Evolutionary conservation across 2,888 invertebrate species (phyloP).

Genomic region (Eubasilissa splendida): DNA sequence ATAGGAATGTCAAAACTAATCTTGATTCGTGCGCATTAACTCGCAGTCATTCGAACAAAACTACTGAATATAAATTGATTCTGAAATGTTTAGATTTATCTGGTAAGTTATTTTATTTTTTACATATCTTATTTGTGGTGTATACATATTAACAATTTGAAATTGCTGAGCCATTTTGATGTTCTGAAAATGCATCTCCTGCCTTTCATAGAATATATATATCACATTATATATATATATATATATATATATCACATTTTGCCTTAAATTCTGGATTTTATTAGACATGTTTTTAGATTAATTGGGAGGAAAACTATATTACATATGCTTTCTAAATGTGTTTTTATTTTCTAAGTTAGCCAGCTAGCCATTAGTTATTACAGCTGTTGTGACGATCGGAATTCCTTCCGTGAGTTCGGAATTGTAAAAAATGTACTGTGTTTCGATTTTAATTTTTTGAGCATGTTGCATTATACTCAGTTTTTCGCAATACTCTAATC

Average conservation of each 20-base stretch:
- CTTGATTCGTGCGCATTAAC: slow-evolving; percentile 19
- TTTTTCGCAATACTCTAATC: too few species aligned
- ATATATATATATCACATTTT: background rate
- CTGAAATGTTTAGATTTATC: background rate
- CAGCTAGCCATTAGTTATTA: background rate
- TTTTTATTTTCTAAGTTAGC: background rate
- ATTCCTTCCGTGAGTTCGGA: too few species aligned
- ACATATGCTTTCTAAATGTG: background rate
- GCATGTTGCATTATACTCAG: too few species aligned
- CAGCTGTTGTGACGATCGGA: slow-evolving; percentile 8
- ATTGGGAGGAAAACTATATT: background rate
- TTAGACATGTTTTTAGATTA: background rate
- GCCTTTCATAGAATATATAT: background rate
- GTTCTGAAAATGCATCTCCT: background rate
- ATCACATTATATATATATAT: background rate
- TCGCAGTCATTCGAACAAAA: slow-evolving; percentile 5
- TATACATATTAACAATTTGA: background rate
- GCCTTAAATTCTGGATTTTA: background rate
- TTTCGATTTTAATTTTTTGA: too few species aligned
- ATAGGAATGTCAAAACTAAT: background rate
- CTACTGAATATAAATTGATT: background rate
- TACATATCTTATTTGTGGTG: background rate
- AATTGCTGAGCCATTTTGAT: slow-evolving; percentile 12
- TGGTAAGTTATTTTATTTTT: slow-evolving; percentile 3
- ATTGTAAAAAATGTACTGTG: too few species aligned